Evolutionary conservation across 1,140 invertebrate genomes (phyloP).

Genomic region (Megathymus violae): DNA sequence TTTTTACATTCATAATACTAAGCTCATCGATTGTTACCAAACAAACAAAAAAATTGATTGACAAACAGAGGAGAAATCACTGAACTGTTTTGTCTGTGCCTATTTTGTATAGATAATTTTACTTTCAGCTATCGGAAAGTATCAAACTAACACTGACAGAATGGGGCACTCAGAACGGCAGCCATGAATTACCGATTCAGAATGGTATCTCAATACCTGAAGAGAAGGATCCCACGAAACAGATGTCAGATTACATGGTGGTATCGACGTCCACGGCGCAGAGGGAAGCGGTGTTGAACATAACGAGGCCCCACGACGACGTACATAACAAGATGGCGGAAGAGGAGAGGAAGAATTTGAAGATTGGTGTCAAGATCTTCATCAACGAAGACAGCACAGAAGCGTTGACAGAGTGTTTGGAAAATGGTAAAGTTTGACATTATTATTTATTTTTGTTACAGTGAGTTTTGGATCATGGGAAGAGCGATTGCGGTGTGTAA

Average conservation of each 20-base stretch:
- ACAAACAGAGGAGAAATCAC: too few relatives aligned
- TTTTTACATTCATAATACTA: too few relatives aligned
- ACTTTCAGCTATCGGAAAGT: conserved; percentile 89
- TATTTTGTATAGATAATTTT: too few relatives aligned
- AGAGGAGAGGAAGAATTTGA: conserved; percentile 85
- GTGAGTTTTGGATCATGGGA: too few relatives aligned
- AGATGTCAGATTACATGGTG: conserved; percentile 65
- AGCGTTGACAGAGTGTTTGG: conserved; percentile 83
- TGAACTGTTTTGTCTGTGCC: too few relatives aligned
- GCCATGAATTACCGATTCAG: conserved; percentile 37
- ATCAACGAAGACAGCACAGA: conserved; percentile 84
- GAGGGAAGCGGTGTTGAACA: conserved; percentile 64
- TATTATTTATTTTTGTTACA: too few relatives aligned
- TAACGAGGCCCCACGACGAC: conserved; percentile 84
- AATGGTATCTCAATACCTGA: conserved; percentile 51
- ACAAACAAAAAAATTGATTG: too few relatives aligned
- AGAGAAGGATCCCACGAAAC: conserved; percentile 38
- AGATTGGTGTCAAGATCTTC: conserved; percentile 87
- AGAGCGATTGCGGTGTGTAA: too few relatives aligned
- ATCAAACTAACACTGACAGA: conserved; percentile 87
- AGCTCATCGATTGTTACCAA: too few relatives aligned
- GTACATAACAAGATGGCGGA: conserved; percentile 85
- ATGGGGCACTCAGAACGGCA: conserved; percentile 68
- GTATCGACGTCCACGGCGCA: conserved; percentile 49
- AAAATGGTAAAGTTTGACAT: conserved; percentile 82